A percentile compares a stretch with the other conserved stretches of the same genome.
Conservation (phyloP, 2,888 invertebrate genomes). For the Saturnia pavonia region DNA sequence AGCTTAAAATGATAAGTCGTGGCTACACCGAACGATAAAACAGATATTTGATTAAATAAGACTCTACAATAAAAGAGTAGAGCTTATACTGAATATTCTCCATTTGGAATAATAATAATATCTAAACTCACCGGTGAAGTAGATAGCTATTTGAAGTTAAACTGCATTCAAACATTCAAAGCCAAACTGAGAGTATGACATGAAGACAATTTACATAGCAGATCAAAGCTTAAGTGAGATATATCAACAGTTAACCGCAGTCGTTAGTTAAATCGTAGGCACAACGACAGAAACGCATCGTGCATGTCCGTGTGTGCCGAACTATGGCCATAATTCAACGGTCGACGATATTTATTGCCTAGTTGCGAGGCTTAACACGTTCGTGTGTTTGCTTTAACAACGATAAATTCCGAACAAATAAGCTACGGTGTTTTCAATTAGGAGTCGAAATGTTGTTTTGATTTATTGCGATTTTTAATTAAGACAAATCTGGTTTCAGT, state of each 20-base stretch:
- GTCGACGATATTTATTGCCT: conserved; percentile 65
- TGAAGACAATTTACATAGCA: conserved; percentile 12
- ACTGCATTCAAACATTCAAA: not conserved
- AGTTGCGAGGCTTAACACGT: conserved; percentile 64
- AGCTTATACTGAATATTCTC: too few species aligned
- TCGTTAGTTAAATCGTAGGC: conserved; percentile 29
- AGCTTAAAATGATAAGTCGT: too few species aligned
- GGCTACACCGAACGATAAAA: too few species aligned
- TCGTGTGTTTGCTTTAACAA: conserved; percentile 52
- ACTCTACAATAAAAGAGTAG: too few species aligned
- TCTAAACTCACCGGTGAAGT: not conserved
- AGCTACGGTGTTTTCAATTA: conserved; percentile 47
- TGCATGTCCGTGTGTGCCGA: conserved; percentile 52
- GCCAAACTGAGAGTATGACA: not conserved
- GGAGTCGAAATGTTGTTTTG: conserved; percentile 25
- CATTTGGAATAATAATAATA: not conserved
- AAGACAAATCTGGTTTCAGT: conserved; percentile 23
- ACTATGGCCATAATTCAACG: conserved; percentile 61
- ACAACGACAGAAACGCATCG: conserved; percentile 39
- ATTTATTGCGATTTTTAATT: conserved; percentile 28
- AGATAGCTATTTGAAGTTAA: not conserved
- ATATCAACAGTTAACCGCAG: conserved; percentile 11
- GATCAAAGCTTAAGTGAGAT: conserved; percentile 1
- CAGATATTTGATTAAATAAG: too few species aligned
- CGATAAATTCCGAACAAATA: conserved; percentile 57